phyloP scores from a whole-genome alignment of 2,113 vertebrate genomes.

The Sorex fumeus region DNA sequence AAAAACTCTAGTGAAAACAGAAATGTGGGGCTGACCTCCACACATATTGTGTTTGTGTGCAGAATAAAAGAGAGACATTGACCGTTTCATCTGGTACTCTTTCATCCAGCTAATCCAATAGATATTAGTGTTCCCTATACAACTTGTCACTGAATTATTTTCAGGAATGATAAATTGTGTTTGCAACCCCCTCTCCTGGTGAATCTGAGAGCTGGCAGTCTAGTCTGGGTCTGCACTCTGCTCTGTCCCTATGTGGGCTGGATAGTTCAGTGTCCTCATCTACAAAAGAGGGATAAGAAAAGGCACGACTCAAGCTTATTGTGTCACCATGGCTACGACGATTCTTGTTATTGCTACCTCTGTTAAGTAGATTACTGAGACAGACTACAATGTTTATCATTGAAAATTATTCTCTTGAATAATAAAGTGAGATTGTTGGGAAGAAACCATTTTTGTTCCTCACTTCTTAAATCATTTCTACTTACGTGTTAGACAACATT shows the following conservation, averaged over 20 bases:
- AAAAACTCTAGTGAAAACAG: background rate
- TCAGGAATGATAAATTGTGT: background rate
- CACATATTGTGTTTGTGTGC: accelerated
- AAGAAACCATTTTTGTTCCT: background rate
- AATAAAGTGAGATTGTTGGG: background rate
- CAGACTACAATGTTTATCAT: no score
- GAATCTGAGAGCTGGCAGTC: background rate
- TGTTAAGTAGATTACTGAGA: background rate
- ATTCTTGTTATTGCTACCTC: background rate
- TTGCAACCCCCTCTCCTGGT: background rate
- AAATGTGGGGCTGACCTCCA: background rate
- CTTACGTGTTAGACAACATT: background rate
- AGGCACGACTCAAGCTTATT: background rate
- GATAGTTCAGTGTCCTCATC: background rate
- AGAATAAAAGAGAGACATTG: background rate
- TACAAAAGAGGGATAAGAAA: background rate
- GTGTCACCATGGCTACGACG: no score
- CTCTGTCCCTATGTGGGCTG: background rate
- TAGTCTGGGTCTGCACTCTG: background rate
- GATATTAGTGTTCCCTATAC: background rate
- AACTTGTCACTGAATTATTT: background rate
- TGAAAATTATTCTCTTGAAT: background rate
- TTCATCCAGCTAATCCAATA: background rate
- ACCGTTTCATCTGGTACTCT: background rate
- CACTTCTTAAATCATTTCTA: background rate